These are phyloP conservation scores for Eidolon helvum DNA, from an alignment of 2,113 vertebrate species.

Conservation along the genomic window DNA sequence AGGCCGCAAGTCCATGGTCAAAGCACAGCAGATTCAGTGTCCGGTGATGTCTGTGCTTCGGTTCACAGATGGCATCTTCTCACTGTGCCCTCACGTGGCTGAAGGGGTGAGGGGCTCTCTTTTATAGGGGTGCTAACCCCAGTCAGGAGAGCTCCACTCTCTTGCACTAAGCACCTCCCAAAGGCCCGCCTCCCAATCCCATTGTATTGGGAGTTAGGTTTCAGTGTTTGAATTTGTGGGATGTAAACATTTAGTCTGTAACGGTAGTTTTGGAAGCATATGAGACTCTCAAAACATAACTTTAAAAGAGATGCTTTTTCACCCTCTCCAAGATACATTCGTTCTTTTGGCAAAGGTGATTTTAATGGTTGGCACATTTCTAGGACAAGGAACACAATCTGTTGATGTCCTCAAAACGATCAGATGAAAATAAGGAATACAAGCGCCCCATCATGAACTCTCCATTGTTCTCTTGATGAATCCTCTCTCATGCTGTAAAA, in stretches of 20 bases:
- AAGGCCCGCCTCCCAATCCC: not conserved
- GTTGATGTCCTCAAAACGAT: not conserved
- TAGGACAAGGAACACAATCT: not conserved
- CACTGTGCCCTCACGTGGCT: not conserved
- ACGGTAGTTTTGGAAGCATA: not conserved
- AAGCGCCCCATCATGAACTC: not conserved
- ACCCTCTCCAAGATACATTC: conserved; percentile 13
- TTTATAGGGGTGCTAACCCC: not conserved
- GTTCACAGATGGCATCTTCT: not conserved
- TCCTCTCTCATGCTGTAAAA: not conserved
- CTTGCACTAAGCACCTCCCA: not conserved
- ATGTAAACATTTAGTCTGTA: not conserved
- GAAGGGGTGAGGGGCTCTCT: not conserved
- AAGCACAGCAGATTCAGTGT: not conserved
- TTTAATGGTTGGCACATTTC: conserved; percentile 24
- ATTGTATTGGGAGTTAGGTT: not conserved
- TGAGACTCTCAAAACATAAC: conserved; percentile 22
- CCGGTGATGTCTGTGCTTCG: not conserved
- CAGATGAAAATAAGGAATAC: not conserved
- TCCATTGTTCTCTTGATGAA: not conserved
- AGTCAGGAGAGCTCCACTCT: not conserved
- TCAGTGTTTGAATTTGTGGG: not conserved
- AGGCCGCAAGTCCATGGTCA: not conserved
- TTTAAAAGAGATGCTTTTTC: not conserved
- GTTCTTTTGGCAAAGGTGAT: conserved; percentile 3